Conservation (phyloP, 2,113 vertebrate species). For the Scolopax mira region DNA sequence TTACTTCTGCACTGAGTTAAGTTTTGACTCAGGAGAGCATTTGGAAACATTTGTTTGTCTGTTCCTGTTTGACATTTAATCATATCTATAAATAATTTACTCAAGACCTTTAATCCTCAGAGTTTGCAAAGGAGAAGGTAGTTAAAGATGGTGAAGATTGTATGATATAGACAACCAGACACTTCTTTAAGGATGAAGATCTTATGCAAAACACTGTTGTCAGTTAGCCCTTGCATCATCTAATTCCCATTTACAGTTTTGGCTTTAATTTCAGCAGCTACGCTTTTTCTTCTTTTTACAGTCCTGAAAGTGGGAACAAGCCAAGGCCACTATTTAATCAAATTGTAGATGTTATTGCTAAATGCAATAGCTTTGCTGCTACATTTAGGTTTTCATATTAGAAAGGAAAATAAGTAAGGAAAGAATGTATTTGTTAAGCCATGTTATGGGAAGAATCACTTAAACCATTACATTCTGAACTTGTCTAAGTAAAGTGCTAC, state of each 20-base stretch:
- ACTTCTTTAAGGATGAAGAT: neutral
- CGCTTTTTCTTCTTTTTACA: neutral
- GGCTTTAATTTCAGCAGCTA: neutral
- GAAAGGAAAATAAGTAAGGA: neutral
- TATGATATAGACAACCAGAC: neutral
- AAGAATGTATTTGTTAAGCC: neutral
- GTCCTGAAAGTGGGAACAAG: neutral
- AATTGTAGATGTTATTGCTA: neutral
- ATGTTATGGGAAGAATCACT: neutral
- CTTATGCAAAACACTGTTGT: neutral
- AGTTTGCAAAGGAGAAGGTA: neutral
- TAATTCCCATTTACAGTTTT: neutral
- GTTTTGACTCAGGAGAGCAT: neutral
- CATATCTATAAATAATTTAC: neutral
- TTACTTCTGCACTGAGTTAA: neutral
- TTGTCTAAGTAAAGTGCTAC: neutral
- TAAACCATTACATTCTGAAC: neutral
- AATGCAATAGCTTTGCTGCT: neutral
- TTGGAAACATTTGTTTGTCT: neutral
- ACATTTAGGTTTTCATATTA: neutral
- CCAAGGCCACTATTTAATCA: neutral
- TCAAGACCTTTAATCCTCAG: neutral
- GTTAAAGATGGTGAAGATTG: neutral
- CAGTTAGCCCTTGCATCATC: neutral
- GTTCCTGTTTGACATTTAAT: neutral